Conservation (phyloP, 2,797 vertebrate species). For the Leucoraja ocellata region DNA sequence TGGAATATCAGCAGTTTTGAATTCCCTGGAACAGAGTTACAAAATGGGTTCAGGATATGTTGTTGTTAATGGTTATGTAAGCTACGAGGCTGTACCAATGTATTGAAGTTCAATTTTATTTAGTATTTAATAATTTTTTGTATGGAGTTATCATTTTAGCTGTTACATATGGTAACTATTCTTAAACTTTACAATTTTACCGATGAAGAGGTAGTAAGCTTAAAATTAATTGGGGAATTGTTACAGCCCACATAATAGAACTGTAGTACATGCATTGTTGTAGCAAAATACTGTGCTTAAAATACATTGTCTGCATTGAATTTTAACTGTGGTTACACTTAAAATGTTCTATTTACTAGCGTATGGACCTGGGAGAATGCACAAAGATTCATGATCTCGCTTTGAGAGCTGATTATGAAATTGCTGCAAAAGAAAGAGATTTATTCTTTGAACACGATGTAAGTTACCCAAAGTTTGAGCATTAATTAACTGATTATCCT, state of each 20-base stretch:
- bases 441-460: conserved; percentile 96
- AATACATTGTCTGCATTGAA: not conserved
- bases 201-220: not conserved
- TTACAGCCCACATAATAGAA: not conserved
- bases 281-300: not conserved
- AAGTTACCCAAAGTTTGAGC: conserved; percentile 55
- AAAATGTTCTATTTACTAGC: conserved; percentile 56
- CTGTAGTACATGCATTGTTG: not conserved
- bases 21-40: not conserved
- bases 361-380: conserved; percentile 97
- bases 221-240: not conserved
- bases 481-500: not conserved
- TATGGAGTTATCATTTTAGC: not conserved
- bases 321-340: not conserved
- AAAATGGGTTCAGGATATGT: not conserved
- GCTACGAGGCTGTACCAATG: not conserved
- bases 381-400: conserved; percentile 97
- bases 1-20: not conserved
- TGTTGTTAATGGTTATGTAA: not conserved
- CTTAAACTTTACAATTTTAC: not conserved
- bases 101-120: not conserved
- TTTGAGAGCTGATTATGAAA: conserved; percentile 96
- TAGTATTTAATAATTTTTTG: not conserved
- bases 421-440: conserved; percentile 93
- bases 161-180: not conserved